Percentiles rank a stretch among this genome's conserved stretches.
phyloP scores from a whole-genome alignment of 2,797 vertebrate species.

The Dendrocincla tyrannina region DNA sequence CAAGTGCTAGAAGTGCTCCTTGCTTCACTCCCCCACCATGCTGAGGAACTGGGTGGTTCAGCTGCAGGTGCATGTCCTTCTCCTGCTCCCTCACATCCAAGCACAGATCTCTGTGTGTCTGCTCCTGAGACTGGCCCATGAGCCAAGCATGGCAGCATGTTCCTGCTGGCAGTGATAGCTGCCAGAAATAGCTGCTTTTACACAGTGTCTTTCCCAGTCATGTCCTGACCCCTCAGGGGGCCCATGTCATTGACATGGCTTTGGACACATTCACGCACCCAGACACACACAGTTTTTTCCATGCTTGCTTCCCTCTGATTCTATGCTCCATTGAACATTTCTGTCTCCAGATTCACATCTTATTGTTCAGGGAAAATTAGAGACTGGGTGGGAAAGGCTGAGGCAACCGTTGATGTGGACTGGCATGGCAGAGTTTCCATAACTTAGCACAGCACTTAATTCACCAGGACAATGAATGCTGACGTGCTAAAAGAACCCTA shows the following conservation, averaged over 20 bases:
- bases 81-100: background rate
- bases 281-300: background rate
- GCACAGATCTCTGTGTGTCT: background rate
- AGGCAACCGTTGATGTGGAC: slow-evolving; percentile 34
- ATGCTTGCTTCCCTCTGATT: background rate
- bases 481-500: slow-evolving; percentile 48
- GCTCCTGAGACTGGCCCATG: background rate
- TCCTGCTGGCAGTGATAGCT: background rate
- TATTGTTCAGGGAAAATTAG: slow-evolving; percentile 34
- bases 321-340: background rate
- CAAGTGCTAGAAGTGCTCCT: background rate
- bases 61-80: background rate
- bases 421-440: background rate
- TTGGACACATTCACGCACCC: background rate
- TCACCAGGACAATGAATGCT: slow-evolving; percentile 49
- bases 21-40: background rate
- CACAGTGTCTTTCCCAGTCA: background rate
- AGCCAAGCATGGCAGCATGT: background rate
- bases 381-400: background rate
- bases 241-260: background rate
- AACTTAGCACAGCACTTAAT: slow-evolving; percentile 48
- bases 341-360: slow-evolving; percentile 10
- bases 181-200: background rate
- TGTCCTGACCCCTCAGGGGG: background rate
- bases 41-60: background rate